Base-by-base conservation (phyloP, 2,797 vertebrate species). In the Mus spretus region DNA sequence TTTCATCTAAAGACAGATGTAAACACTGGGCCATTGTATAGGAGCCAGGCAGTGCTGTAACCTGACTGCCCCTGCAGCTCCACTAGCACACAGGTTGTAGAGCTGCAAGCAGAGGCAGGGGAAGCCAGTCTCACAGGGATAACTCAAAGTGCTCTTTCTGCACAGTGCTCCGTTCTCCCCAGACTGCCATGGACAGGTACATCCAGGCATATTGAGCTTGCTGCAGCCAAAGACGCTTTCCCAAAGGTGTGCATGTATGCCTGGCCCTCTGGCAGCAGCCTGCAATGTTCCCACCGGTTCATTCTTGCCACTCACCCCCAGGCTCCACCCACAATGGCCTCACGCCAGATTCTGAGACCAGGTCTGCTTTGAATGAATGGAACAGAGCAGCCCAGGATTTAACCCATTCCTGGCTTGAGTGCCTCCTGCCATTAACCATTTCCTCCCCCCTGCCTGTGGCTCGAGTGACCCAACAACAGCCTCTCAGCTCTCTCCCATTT, bases 121-220 rank as follows among this genome's bases (percentile, higher is more conserved):
- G 17, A 55, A 1, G 31, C 59, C 4, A 0, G 26, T 24, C 15
- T 31, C 12, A 0, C 47, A 0, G 85, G 40, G 53, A 55, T n/a
- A 11, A 22, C 15, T 1, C 2, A 0, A 13, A 7, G 8, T 40
- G 37, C 44, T 4, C 26, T n/a, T 8, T 55, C 13, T 6, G 28
- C 26, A 19, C 53, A 14, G 34, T 15, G 31, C 34, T 1, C 70
- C 4, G 2, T 44, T 75, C 70, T 40, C n/a, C 14, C 50, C 40
- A 3, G 53, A 2, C 13, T 13, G 3, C 7, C 59, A 28, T 7
- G 47, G 12, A 14, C 40, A 50, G 19, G 14, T 31, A 31, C 37
- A 84, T 20, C 82, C 65, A n/a, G 28, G 44, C 87, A 92, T 75
- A 1, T 79, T 7, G 59, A 14, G 61, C 61, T 59, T 55, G 63